phyloP scores from a whole-genome alignment of 2,113 vertebrate genomes.

The Bubo scandiacus region DNA sequence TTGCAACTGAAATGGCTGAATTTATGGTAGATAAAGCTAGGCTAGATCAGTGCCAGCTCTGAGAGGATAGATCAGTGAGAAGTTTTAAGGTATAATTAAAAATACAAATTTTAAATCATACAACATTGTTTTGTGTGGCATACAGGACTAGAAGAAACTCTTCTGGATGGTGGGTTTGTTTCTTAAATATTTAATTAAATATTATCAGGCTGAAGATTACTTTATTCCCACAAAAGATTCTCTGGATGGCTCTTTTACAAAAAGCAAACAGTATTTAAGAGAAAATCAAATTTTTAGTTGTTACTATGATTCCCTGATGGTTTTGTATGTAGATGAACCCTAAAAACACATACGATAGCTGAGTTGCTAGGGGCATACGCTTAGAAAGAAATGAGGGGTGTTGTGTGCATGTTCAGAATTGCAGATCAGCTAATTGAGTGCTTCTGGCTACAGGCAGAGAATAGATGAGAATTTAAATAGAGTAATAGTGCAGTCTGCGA shows the following conservation, averaged over 20 bases:
- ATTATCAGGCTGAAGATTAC: not conserved
- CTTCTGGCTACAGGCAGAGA: not conserved
- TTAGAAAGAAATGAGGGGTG: not conserved
- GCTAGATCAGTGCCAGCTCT: not conserved
- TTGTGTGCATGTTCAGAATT: not conserved
- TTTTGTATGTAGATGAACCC: not conserved
- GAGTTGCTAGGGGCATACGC: not conserved
- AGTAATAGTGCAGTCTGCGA: not conserved
- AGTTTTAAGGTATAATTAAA: not conserved
- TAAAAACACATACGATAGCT: not conserved
- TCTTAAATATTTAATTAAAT: not conserved
- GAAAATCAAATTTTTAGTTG: not conserved
- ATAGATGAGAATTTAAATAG: constrained; percentile 33
- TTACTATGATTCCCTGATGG: not conserved
- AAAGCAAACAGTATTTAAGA: not conserved
- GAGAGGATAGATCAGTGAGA: not conserved
- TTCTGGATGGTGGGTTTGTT: not conserved
- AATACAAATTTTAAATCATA: not conserved
- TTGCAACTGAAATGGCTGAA: not conserved
- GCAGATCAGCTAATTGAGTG: not conserved
- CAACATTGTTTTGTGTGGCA: not conserved
- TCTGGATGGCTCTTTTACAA: not conserved
- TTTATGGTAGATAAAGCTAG: not conserved
- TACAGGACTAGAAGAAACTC: not conserved
- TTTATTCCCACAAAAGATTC: not conserved